Base-by-base conservation (phyloP, 92 coral and sea anemone species). In the Paragorgia papillata region DNA sequence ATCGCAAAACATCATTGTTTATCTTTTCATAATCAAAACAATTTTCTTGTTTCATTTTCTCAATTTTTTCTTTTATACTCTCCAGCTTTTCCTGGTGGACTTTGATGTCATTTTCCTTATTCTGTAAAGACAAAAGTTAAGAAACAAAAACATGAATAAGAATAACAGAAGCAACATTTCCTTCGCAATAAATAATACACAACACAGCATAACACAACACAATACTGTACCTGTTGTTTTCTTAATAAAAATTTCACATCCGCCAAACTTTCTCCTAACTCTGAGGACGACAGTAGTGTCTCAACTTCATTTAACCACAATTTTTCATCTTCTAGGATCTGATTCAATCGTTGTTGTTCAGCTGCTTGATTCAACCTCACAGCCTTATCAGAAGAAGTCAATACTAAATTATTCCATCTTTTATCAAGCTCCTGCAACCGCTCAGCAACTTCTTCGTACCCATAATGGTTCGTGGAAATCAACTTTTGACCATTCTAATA, bases 291-390 rank as follows among this genome's bases (percentile, higher is more conserved):
- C 39, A 93, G 90, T 21, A 93, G 67, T 9, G 97, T 85, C 76
- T 91, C 97, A 5, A 86, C 82, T 14, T 93, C 97, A 39, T 86
- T 88, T 89, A 90, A 88, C 97, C 97, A 93, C 54, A 84, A 77
- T 82, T 89, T 86, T 17, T 69, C 82, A 40, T 87, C 97, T 40
- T 86, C 93, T 76, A 93, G 74, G 14, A 75, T 75, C 51, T 90
- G 89, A 64, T 86, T 90, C 60, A 93, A 90, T 57, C 79, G 89
- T 73, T 82, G 91, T 24, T 90, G 97, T 10, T 88, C 84, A 62
- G 85, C 89, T 14, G 97, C 97, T 77, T 93, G 97, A 74, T 88
- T 89, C 66, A 93, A 57, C 62, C 78, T 83, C 49, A 40, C 57
- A 22, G 91, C 89, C 67, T 93, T 93, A 33, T 91, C 90, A 56